Base-by-base conservation (phyloP, 2,113 vertebrate genomes). In the Perognathus longimembris region DNA sequence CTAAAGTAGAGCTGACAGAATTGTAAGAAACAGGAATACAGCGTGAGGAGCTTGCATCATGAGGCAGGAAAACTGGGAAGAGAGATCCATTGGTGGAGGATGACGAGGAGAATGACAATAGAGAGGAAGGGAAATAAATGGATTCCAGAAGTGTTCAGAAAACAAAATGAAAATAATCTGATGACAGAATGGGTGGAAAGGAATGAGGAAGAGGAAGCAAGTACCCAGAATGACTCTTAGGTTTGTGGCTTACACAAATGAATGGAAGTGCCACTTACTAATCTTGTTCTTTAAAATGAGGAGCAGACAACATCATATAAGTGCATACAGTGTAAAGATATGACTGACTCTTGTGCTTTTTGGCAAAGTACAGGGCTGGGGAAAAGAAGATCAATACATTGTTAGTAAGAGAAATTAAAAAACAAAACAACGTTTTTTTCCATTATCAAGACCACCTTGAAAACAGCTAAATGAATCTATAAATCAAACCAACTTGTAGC, bases 281-380 rank as follows among this genome's bases (percentile, higher is more conserved):
- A 79, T 28, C n/a, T 70, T 28, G 50, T 54, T 93, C 57, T 74
- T 90, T 54, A 36, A 92, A 75, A 82, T 69, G 45, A 50, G 30
- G 42, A 89, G 11, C 8, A 69, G 26, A 38, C 26, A 83, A 70
- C n/a, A 10, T 42, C 67, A 42, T 11, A 2, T 10, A 83, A 64
- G 36, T 7, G 2, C 38, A 20, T 57, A 22, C 1, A 40, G 18
- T 66, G 90, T 70, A 77, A 71, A 85, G 15, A 20, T 74, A 20
- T 36, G 32, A 14, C 22, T 74, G n/a, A n/a, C 36, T 32, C 32
- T 6, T 84, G 21, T 3, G 17, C 22, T n/a, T 69, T 38, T 5
- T 87, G n/a, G 54, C n/a, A 88, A 79, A 89, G 40, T 36, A 76
- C 0, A 38, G 69, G 61, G 34, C 22, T 82, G 32, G 24, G 71